Conservation (phyloP, 2,797 vertebrate species). For the Propithecus deckenii region DNA sequence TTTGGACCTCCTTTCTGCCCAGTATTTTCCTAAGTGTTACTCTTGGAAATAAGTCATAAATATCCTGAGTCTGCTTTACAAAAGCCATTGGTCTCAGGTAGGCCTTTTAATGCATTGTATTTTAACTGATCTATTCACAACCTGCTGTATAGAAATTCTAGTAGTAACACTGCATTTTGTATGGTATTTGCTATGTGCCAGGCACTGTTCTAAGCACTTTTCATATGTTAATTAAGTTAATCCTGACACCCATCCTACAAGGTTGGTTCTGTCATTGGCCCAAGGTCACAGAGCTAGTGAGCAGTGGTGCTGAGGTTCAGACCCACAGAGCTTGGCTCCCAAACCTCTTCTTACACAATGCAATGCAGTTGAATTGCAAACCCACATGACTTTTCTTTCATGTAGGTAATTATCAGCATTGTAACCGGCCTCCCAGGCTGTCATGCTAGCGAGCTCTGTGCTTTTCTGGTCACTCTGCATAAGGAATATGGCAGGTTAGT, state of each 20-base stretch:
- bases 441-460: constrained; percentile 89
- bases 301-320: background rate
- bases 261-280: background rate
- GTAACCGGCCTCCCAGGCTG: constrained; percentile 95
- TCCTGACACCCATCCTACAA: background rate
- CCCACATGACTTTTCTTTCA: constrained; percentile 48
- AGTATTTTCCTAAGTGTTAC: background rate
- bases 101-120: background rate
- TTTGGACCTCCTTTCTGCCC: constrained; percentile 9
- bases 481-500: constrained; percentile 91
- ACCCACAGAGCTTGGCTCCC: background rate
- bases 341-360: background rate
- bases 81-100: background rate
- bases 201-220: background rate
- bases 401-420: constrained; percentile 92
- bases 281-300: background rate
- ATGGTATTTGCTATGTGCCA: background rate
- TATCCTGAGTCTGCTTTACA: background rate
- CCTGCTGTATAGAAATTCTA: background rate
- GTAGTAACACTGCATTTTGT: background rate
- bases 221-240: background rate
- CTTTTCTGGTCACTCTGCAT: constrained; percentile 91
- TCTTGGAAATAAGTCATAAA: background rate
- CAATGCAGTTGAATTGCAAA: constrained; percentile 14
- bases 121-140: background rate